Evolutionary conservation across 2,888 invertebrate species (phyloP), one percentile per base, ranked within the genome.

Genomic region (Ctenicera cuprea): DNA sequence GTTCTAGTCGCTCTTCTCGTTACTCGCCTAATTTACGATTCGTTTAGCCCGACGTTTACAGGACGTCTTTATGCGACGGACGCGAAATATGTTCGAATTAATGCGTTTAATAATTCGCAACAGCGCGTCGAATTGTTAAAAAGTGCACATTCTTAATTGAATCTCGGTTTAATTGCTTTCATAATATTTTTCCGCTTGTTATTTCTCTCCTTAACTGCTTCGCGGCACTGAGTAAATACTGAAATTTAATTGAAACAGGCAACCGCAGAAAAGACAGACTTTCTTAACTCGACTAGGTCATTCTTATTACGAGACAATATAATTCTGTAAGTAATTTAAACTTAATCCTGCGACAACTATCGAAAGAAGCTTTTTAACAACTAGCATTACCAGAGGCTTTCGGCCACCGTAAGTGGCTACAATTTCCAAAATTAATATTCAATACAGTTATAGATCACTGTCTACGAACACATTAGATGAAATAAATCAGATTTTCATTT

Each of bases 1-100:
- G 64, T 67, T 74, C 62, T 68, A 72, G 76, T 70, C 71, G 75
- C 73, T 68, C 71, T 75, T 77, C 76, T 76, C 74, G 76, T 79
- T 78, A 77, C 78, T 79, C 76, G 73, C 76, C 59, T 78, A 78
- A 80, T 79, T 78, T 80, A 79, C 76, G 76, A 67, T 70, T 59
- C 75, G 69, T 68, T 75, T 65, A 74, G 52, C 64, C 43, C 64
- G 71, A 75, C 69, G 62, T 59, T 76, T 74, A 67, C 48, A 26
- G 67, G 54, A 67, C 20, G 41, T 33, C 57, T 63, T 64, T 54
- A 54, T 54, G 64, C 41, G 43, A 61, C 50, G 57, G 64, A 33
- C 50, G 61, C 38, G 66, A 70, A 74, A 61, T 68, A 73, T 72
- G 43, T 72, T 63, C 52, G 30, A 72, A 72, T 62, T 73, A 62